These are phyloP conservation scores for Drosophila maculinotata DNA, from an alignment of 2,888 invertebrate species.

Conservation along the genomic window DNA sequence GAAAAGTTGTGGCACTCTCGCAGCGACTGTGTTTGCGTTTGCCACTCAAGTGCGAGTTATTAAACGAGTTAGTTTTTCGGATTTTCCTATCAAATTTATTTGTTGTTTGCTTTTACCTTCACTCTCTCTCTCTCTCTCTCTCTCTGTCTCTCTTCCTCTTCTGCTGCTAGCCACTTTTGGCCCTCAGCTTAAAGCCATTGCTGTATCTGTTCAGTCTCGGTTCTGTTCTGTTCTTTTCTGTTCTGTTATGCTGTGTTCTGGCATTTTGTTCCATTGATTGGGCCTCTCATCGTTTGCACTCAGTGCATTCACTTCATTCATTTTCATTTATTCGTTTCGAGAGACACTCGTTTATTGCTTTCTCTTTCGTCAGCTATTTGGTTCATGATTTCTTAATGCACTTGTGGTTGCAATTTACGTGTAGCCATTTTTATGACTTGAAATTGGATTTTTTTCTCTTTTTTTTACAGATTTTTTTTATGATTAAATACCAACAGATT, in stretches of 20 bases:
- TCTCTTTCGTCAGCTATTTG: background rate
- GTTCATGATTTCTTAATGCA: background rate
- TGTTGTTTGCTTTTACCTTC: conserved; percentile 45
- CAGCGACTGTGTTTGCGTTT: conserved; percentile 59
- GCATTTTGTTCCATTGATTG: conserved; percentile 5
- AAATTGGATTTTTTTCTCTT: background rate
- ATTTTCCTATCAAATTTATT: conserved; percentile 66
- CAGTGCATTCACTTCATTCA: conserved; percentile 6
- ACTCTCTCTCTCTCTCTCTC: background rate
- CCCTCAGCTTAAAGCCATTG: conserved; percentile 1
- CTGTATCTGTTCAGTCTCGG: background rate
- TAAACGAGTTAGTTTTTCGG: conserved; percentile 69
- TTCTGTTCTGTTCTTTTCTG: background rate
- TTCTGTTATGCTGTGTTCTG: background rate
- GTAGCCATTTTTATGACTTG: background rate
- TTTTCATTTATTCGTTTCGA: background rate
- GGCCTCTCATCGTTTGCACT: background rate
- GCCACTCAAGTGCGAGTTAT: conserved; percentile 67
- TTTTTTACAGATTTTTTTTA: background rate
- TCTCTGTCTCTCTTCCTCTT: background rate
- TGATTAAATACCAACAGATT: too few relatives aligned
- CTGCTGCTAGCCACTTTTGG: background rate
- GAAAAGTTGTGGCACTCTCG: conserved; percentile 35
- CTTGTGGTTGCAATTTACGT: background rate
- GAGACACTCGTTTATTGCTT: background rate